phyloP scores from a whole-genome alignment of 1,140 invertebrate species.

The Trichoplusia ni region DNA sequence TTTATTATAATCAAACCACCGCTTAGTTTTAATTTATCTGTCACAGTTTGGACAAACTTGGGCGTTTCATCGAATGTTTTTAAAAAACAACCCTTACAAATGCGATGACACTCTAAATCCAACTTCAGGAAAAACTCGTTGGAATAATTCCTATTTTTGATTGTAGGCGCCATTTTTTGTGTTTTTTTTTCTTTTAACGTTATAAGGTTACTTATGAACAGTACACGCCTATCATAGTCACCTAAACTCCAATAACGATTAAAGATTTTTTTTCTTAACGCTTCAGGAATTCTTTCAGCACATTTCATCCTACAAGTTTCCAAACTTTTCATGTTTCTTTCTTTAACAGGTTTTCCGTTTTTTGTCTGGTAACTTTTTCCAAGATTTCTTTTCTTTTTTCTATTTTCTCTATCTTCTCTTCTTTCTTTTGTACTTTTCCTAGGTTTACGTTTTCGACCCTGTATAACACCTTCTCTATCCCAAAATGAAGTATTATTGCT shows the following conservation, averaged over 20 bases:
- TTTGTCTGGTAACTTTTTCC: slow-evolving; percentile 1
- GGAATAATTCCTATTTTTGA: neutral
- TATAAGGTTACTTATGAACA: slow-evolving; percentile 3
- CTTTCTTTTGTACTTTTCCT: slow-evolving; percentile 1
- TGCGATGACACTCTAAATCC: neutral
- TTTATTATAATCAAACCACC: slow-evolving; percentile 1
- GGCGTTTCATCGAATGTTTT: slow-evolving; percentile 3
- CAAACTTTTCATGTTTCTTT: neutral
- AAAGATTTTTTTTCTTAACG: neutral
- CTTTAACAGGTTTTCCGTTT: neutral
- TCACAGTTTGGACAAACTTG: neutral
- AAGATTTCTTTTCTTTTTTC: neutral
- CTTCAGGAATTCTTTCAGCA: slow-evolving; percentile 7
- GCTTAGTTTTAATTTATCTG: neutral
- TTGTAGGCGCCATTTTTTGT: neutral
- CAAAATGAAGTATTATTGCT: neutral
- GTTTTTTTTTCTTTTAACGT: neutral
- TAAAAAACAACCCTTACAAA: slow-evolving; percentile 8
- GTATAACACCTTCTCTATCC: neutral
- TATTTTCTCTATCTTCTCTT: slow-evolving; percentile 4
- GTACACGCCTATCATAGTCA: neutral
- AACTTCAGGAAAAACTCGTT: neutral
- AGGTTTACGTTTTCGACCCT: neutral
- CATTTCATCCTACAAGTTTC: slow-evolving; percentile 1
- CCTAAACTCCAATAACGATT: neutral